Conservation (phyloP, 2,113 vertebrate genomes). For the Dascyllus trimaculatus region DNA sequence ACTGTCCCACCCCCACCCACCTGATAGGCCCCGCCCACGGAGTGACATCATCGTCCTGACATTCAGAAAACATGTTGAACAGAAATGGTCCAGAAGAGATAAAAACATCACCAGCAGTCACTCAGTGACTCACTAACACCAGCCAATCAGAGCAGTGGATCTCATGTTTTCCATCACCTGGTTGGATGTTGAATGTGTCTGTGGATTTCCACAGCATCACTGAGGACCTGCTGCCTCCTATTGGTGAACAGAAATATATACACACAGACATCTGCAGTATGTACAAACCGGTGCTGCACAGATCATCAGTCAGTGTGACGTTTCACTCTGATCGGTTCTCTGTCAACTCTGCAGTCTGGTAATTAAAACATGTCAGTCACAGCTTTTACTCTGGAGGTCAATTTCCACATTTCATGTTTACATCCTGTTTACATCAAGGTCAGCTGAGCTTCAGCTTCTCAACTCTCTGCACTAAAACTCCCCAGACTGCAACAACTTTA, state of each 20-base stretch:
- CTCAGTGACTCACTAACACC: conserved; percentile 35
- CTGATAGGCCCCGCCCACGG: conserved; percentile 9
- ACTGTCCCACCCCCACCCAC: not conserved
- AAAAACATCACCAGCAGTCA: conserved; percentile 54
- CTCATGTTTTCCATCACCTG: conserved; percentile 1
- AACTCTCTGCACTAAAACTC: no score
- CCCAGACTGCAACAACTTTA: no score
- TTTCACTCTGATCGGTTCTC: conserved; percentile 23
- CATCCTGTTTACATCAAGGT: no score
- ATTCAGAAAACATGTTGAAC: conserved; percentile 55
- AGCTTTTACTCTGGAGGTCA: conserved; percentile 48
- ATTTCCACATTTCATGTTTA: conserved; percentile 14
- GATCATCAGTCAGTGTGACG: conserved; percentile 15
- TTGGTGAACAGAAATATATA: conserved; percentile 70
- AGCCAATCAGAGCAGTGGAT: conserved; percentile 50
- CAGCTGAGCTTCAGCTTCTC: no score
- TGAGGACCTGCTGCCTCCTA: conserved; percentile 52
- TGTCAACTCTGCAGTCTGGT: not conserved
- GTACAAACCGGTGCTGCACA: conserved; percentile 57
- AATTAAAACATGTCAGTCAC: conserved; percentile 38
- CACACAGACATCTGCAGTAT: conserved; percentile 63
- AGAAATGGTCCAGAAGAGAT: conserved; percentile 69
- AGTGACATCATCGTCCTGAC: conserved; percentile 50
- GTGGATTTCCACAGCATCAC: conserved; percentile 54
- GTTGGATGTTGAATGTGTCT: conserved; percentile 30